These are phyloP conservation scores for Pachypanchax playfairii DNA, from an alignment of 2,113 vertebrate species.

Conservation along the genomic window DNA sequence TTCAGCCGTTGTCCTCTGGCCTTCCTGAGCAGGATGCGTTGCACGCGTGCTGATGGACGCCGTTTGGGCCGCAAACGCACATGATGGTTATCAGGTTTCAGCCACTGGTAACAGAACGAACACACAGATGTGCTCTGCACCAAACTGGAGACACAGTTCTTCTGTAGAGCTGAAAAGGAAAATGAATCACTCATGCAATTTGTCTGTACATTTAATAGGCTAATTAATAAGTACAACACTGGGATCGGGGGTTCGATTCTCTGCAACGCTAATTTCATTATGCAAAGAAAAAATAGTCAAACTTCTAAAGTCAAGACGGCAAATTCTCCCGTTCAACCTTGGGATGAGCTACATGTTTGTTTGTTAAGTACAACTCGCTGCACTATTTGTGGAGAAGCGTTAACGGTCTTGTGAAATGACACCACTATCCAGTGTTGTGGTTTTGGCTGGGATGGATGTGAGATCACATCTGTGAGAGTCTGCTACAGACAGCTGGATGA, in stretches of 20 bases:
- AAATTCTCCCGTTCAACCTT: background rate
- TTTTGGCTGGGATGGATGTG: conserved; percentile 24
- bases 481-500: conserved; percentile 49
- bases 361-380: background rate
- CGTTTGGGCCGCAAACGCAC: conserved; percentile 87
- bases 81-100: conserved; percentile 78
- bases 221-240: too few species aligned
- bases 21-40: conserved; percentile 81
- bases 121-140: conserved; percentile 72
- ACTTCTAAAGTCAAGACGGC: background rate
- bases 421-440: conserved; percentile 26
- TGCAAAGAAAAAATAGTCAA: too few species aligned
- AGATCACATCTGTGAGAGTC: conserved; percentile 19
- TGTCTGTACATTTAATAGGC: too few species aligned
- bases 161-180: conserved; percentile 3
- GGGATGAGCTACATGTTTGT: background rate
- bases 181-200: background rate
- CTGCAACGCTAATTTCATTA: too few species aligned
- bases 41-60: conserved; percentile 78
- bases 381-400: conserved; percentile 21
- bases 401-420: conserved; percentile 8
- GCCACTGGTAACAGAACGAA: conserved; percentile 87
- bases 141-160: background rate
- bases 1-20: conserved; percentile 80
- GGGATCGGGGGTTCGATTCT: background rate